Evolutionary conservation across 2,888 invertebrate genomes (phyloP).

Genomic region (Entomobrya multifasciata): DNA sequence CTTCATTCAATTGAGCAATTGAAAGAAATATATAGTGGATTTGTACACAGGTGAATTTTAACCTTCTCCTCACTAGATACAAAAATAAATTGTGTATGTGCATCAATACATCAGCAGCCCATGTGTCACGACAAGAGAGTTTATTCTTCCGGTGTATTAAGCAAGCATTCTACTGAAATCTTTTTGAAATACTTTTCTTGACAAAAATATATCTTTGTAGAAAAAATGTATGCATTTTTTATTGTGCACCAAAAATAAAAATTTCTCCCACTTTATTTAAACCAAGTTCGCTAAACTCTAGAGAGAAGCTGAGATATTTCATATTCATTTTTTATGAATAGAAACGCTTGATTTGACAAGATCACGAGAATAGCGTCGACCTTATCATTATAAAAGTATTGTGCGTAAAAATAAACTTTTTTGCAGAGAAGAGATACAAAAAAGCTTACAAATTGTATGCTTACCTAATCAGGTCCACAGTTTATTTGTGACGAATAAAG

Average conservation of each 20-base stretch:
- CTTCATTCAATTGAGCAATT: too few species aligned
- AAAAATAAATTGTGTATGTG: too few species aligned
- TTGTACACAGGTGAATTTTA: too few species aligned
- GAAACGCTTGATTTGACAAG: constrained; percentile 61
- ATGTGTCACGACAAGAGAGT: constrained; percentile 34
- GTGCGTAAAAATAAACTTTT: constrained; percentile 15
- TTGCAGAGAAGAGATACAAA: background rate
- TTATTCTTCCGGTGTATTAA: constrained; percentile 56
- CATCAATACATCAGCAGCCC: background rate
- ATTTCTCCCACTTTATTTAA: background rate
- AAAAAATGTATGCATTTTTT: too few species aligned
- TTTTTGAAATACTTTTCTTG: constrained; percentile 21
- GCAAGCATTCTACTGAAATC: constrained; percentile 11
- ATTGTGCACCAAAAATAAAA: too few species aligned
- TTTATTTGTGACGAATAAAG: constrained; percentile 13
- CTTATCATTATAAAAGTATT: too few species aligned
- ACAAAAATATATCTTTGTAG: background rate
- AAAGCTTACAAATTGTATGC: background rate
- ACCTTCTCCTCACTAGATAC: too few species aligned
- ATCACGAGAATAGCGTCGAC: constrained; percentile 1
- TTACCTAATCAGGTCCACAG: constrained; percentile 42
- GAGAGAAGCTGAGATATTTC: background rate
- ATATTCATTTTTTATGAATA: constrained; percentile 45
- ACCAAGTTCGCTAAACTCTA: background rate
- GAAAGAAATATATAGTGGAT: too few species aligned